Evolutionary conservation across 2,888 invertebrate genomes (phyloP).

Genomic region (Adelphocoris suturalis): DNA sequence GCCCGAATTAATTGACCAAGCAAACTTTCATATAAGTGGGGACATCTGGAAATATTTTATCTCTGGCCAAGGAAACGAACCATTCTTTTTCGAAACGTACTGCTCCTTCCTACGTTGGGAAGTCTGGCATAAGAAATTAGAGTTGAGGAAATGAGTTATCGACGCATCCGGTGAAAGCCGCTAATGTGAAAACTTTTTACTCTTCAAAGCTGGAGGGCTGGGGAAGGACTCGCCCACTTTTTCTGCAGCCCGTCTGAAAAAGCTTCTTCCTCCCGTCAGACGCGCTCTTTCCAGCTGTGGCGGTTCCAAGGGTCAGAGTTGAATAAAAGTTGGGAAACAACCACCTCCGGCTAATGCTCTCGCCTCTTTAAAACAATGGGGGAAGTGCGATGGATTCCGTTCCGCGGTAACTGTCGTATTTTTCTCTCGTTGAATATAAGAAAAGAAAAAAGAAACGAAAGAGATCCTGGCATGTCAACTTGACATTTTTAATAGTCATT

Average conservation of each 20-base stretch:
- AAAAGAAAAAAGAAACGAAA: no score
- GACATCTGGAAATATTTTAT: no score
- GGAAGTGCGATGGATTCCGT: neutral
- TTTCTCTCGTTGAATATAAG: no score
- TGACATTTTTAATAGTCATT: no score
- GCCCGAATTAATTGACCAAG: no score
- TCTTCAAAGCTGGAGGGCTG: neutral
- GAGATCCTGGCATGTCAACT: no score
- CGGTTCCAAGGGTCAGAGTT: neutral
- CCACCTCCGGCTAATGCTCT: conserved; percentile 11
- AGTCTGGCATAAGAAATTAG: conserved; percentile 6
- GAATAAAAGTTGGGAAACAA: conserved; percentile 5
- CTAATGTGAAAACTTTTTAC: conserved; percentile 60
- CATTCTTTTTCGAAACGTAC: no score
- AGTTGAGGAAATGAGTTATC: conserved; percentile 48
- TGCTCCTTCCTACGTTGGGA: neutral
- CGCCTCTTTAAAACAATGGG: neutral
- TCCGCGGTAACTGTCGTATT: no score
- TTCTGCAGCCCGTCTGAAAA: neutral
- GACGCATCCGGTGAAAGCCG: conserved; percentile 14
- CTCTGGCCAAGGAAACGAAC: no score
- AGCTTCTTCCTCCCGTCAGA: neutral
- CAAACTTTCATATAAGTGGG: no score
- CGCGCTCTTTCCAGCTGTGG: neutral
- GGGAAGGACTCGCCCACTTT: neutral